Percentiles rank a stretch among this genome's conserved stretches.
Evolutionary conservation across 2,888 invertebrate genomes (phyloP).

Genomic region (Hypselothyrea guttata): DNA sequence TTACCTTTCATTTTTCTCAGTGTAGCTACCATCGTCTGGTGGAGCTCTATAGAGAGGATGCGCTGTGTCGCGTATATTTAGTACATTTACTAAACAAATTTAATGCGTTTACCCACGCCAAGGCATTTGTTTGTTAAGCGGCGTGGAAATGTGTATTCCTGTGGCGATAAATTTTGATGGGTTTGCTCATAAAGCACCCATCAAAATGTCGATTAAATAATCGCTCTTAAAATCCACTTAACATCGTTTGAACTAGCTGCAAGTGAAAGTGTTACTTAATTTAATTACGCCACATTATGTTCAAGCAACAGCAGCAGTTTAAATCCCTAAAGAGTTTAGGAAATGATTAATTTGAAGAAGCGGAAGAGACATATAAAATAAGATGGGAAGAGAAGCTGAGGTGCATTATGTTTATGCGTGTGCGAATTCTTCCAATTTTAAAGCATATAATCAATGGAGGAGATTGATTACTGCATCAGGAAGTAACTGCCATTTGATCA

Average conservation of each 20-base stretch:
- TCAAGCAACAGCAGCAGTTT: not conserved
- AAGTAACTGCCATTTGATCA: no score
- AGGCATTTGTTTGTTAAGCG: slow-evolving; percentile 35
- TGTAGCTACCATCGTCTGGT: slow-evolving; percentile 20
- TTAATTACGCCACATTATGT: not conserved
- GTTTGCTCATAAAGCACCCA: slow-evolving; percentile 15
- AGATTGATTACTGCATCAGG: no score
- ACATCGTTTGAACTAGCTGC: not conserved
- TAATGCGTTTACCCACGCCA: slow-evolving; percentile 44
- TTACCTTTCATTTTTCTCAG: no score
- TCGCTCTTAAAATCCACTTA: slow-evolving; percentile 7
- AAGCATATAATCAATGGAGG: no score
- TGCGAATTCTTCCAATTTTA: no score
- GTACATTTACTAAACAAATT: slow-evolving; percentile 68
- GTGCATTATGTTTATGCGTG: no score
- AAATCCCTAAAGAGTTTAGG: not conserved
- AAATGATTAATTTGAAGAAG: no score
- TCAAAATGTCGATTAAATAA: slow-evolving; percentile 25
- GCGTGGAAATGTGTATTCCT: slow-evolving; percentile 20
- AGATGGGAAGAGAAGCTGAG: no score
- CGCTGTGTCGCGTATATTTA: slow-evolving; percentile 50
- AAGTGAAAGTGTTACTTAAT: slow-evolving; percentile 7
- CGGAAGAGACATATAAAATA: no score
- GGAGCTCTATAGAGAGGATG: slow-evolving; percentile 21
- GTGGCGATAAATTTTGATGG: slow-evolving; percentile 33